Evolutionary conservation across 2,888 invertebrate genomes (phyloP), one percentile per base, ranked within the genome.

Genomic region (Lissocephala sabroskyi): DNA sequence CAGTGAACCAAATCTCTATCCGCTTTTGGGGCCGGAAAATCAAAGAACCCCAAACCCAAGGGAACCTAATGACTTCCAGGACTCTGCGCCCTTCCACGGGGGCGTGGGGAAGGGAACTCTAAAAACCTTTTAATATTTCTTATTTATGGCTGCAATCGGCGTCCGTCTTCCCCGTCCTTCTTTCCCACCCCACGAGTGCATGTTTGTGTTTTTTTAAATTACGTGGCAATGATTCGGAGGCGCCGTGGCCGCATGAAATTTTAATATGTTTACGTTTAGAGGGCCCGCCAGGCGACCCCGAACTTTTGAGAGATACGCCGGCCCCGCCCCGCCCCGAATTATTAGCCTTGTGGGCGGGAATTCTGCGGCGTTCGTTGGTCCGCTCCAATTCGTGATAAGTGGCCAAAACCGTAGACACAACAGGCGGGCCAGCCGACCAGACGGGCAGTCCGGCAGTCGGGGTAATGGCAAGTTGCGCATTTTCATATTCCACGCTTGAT

Each of bases 251-350:
- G 37, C 54, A 50, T 59, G 30, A 61, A 58, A 55, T 60, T 40
- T 47, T 47, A 59, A 64, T 73, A 59, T 76, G 68, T 70, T 70
- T 76, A 76, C 74, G 45, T 45, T 32, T 30, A 19, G 40, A 35
- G 45, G 41, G 7, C 7, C 3, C 40, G 33, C 45, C 40, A 45
- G 41, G 41, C 33, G 10, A 16, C 11, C 23, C 7, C 18, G 37
- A 37, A 10, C 23, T 18, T 3, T 18, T 11, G 11, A 6, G 3
- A 23, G 46, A 39, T 57, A 55, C 44, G 51, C 36, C 19, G n/a
- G 5, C n/a, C n/a, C n/a, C n/a, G n/a, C n/a, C n/a, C n/a, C n/a
- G n/a, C n/a, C n/a, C n/a, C n/a, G n/a, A n/a, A n/a, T n/a, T n/a
- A n/a, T n/a, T n/a, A n/a, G n/a, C n/a, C n/a, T n/a, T n/a, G n/a